Base-by-base conservation (phyloP, 2,113 vertebrate species). In the Sapayoa aenigma region DNA sequence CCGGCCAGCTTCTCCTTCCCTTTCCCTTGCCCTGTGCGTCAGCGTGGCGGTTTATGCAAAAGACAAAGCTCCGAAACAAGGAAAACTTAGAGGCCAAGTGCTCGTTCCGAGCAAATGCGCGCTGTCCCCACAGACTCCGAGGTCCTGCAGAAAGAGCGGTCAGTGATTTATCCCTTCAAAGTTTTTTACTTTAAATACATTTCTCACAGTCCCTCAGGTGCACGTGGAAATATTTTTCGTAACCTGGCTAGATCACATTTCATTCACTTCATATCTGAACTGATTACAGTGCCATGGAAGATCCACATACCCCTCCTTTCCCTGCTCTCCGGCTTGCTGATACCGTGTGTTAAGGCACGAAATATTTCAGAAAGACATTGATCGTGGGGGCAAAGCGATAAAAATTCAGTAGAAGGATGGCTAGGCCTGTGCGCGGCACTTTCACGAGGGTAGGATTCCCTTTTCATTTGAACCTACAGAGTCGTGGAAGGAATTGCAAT, bases 181-280 rank as follows among this genome's bases (percentile, higher is more conserved):
- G 42, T 33, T 63, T 93, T 96, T 89, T 82, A 60, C 15, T 5
- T 92, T 86, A 92, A 96, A 92, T 53, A 84, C 78, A 80, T 85
- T 84, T 85, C 25, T 89, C 92, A 75, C 80, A 42, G 52, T 85
- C 84, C 76, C 84, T 19, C 53, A 96, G 85, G 81, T 90, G 81
- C 74, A 73, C 9, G 9, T 71, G 65, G 66, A 96, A 94, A 91
- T 84, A 67, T 92, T 91, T 94, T 94, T 89, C 78, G 52, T 67
- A 91, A 69, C 73, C 74, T 72, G 56, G 53, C 60, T 83, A 88
- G 79, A 92, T 81, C 58, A 25, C 63, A 69, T 75, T 65, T 81
- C 53, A 35, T 44, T n/a, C 44, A 19, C 47, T 42, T 62, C 72
- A 6, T 66, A 67, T 52, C 59, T 31, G 47, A 17, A 28, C 66